Evolutionary conservation across 2,797 vertebrate species (phyloP), one percentile per base, ranked within the genome.

Genomic region (Amblyraja radiata): DNA sequence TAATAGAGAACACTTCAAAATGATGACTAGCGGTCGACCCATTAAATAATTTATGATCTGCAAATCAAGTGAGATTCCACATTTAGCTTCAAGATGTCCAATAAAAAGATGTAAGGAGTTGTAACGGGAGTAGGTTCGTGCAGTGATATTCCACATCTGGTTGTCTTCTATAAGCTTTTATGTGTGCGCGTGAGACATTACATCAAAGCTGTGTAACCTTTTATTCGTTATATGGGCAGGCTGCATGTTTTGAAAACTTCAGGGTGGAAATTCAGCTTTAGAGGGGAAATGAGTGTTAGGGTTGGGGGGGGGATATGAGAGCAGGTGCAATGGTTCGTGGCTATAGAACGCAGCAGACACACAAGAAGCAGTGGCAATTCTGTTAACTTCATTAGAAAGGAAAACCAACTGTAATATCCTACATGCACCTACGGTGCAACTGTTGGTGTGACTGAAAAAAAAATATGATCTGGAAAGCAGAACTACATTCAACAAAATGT

Each of bases 11-110:
- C 23, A 58, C 54, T 84, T 58, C 39, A 28, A 28, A 84, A 88
- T 28, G n/a, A 32, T 65, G 61, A 88, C 84, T 9, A 65, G 84
- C 5, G 3, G 5, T 36, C 13, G n/a, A 65, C 5, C 28, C 65
- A 63, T 65, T 32, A 32, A 5, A 65, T 6, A 65, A 88, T 65
- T 2, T 88, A 28, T 13, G 61, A 65, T 88, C 32, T 28, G 32
- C 32, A 88, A 83, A 83, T 83, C 46, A 25, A 58, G 23, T 25
- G 23, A 83, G 39, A 58, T 83, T 65, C 61, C n/a, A 65, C 84
- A 88, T 65, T 88, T 88, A n/a, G 84, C 63, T 65, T 88, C 63
- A 58, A 88, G 84, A 88, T 36, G 21, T 65, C 13, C 84, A 88
- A 65, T 88, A 65, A 88, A 46, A n/a, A 65, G 14, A 32, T 65